Percentiles rank a stretch among this genome's conserved stretches.
phyloP scores from a whole-genome alignment of 2,797 vertebrate species.

The Ara ararauna region DNA sequence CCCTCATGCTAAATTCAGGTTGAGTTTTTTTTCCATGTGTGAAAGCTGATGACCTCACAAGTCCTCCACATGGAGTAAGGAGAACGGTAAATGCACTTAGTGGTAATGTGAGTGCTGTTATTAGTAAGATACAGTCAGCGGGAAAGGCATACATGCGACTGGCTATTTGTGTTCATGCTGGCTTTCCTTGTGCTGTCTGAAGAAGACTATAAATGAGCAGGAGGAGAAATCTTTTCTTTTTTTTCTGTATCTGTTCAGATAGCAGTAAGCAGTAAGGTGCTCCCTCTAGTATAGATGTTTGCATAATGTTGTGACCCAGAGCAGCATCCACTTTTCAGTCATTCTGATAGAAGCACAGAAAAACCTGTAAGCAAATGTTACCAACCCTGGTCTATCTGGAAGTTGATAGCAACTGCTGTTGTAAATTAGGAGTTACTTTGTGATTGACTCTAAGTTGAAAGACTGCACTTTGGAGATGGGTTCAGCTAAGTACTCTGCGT shows the following conservation, averaged over 20 bases:
- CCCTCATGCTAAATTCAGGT: not conserved
- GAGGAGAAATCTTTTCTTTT: not conserved
- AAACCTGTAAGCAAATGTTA: not conserved
- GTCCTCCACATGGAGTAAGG: not conserved
- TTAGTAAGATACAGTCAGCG: not conserved
- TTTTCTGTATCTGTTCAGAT: not conserved
- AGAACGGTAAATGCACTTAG: not conserved
- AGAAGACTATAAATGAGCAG: not conserved
- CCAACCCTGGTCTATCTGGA: not conserved
- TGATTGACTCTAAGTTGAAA: not conserved
- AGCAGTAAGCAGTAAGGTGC: not conserved
- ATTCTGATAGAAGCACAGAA: not conserved
- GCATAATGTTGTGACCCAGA: not conserved
- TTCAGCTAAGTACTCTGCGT: not conserved
- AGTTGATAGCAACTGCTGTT: not conserved
- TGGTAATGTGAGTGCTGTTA: not conserved
- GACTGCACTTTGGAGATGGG: not conserved
- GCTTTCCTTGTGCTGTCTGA: not conserved
- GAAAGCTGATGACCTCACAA: conserved; percentile 21
- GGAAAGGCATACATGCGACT: not conserved
- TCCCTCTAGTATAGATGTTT: not conserved
- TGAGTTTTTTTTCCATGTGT: not conserved
- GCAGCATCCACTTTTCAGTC: not conserved
- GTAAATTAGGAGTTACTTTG: not conserved
- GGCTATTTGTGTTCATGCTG: rapidly evolving